Percentiles rank a stretch among this genome's conserved stretches.
Evolutionary conservation across 1,140 invertebrate species (phyloP).

Genomic region (Solenopsis fugax): DNA sequence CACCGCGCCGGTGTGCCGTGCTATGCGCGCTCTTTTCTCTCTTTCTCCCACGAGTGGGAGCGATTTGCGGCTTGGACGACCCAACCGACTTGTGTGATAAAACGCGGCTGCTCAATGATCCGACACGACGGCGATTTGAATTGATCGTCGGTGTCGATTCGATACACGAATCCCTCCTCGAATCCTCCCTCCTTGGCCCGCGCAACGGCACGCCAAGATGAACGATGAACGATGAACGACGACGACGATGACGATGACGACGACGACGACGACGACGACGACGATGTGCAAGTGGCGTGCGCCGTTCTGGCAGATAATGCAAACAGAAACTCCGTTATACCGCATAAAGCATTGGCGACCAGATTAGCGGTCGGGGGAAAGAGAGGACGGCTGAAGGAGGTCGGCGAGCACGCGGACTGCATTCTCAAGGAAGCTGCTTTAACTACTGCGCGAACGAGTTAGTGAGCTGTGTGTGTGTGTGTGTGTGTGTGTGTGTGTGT

Average conservation of each 20-base stretch:
- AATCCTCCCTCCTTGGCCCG: background rate
- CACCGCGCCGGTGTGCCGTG: background rate
- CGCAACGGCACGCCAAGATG: conserved; percentile 60
- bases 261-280: conserved; percentile 36
- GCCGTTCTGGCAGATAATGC: conserved; percentile 71
- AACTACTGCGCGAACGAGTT: conserved; percentile 80
- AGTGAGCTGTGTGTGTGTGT: conserved; percentile 43
- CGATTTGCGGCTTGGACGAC: conserved; percentile 33
- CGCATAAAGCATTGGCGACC: conserved; percentile 73
- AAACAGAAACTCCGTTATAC: conserved; percentile 80
- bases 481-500: too few relatives aligned
- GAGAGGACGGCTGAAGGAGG: conserved; percentile 35
- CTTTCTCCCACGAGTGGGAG: background rate
- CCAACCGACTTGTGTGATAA: conserved; percentile 45
- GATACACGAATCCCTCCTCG: conserved; percentile 68
- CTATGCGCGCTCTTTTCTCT: background rate
- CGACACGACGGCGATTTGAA: conserved; percentile 68
- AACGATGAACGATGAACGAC: conserved; percentile 23
- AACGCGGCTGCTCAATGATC: conserved; percentile 60
- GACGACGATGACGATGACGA: conserved; percentile 35
- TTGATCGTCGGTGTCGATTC: conserved; percentile 70
- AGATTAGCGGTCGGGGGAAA: conserved; percentile 18
- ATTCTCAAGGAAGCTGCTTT: conserved; percentile 81
- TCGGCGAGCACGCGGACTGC: conserved; percentile 78
- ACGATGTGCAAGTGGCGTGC: conserved; percentile 54